Conservation (phyloP, 2,113 vertebrate species). For the Danio rerio region GRCz12tu NC_133193.1:13534501-13535000, state of each 20-base stretch:
- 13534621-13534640: conserved; percentile 67
- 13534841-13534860: background rate
- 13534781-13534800: background rate
- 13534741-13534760: background rate
- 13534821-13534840: background rate
- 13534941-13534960: background rate
- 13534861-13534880: background rate
- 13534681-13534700: conserved; percentile 77
- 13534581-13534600: background rate
- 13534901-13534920: conserved; percentile 4
- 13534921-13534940: background rate
- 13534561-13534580: background rate
- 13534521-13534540: too few relatives aligned
- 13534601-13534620: conserved; percentile 58
- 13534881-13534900: background rate
- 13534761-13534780: background rate
- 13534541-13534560: too few relatives aligned
- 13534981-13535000: background rate
- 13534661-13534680: conserved; percentile 71
- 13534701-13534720: conserved; percentile 64
- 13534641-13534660: conserved; percentile 68
- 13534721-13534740: background rate
- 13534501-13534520: too few relatives aligned
- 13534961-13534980: background rate
- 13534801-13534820: background rate